These are phyloP conservation scores for Sebastes variabilis DNA, from an alignment of 2,797 vertebrate species.

Conservation along the genomic window DNA sequence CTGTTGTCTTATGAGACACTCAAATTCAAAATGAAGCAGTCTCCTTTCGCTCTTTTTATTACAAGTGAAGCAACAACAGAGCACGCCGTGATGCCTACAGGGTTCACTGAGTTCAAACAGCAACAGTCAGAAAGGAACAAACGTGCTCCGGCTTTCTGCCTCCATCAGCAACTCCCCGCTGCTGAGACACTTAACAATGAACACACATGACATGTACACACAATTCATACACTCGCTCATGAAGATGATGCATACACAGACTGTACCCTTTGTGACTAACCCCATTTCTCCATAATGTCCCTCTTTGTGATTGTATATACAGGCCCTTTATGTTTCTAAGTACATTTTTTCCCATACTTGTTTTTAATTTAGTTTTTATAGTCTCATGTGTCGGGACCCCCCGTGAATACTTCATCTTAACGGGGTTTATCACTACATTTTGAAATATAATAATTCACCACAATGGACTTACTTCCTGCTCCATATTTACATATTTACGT, in stretches of 20 bases:
- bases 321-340: not conserved
- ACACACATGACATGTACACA: not conserved
- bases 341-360: not conserved
- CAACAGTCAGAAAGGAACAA: slow-evolving; percentile 16
- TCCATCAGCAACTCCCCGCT: slow-evolving; percentile 36
- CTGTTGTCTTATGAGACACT: not conserved
- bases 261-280: not conserved
- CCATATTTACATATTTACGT: not conserved
- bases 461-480: not conserved
- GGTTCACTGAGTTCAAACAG: slow-evolving; percentile 40
- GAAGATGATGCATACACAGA: not conserved
- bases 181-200: slow-evolving; percentile 13
- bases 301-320: not conserved
- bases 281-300: not conserved
- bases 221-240: not conserved
- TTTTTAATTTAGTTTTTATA: not conserved
- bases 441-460: not conserved
- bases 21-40: not conserved
- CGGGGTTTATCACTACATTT: not conserved
- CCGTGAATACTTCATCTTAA: not conserved
- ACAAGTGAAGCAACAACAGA: not conserved
- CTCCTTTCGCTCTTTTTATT: not conserved
- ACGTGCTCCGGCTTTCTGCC: slow-evolving; percentile 20
- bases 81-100: not conserved
- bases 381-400: not conserved